phyloP scores from a whole-genome alignment of 2,113 vertebrate species.

The Notechis scutatus region DNA sequence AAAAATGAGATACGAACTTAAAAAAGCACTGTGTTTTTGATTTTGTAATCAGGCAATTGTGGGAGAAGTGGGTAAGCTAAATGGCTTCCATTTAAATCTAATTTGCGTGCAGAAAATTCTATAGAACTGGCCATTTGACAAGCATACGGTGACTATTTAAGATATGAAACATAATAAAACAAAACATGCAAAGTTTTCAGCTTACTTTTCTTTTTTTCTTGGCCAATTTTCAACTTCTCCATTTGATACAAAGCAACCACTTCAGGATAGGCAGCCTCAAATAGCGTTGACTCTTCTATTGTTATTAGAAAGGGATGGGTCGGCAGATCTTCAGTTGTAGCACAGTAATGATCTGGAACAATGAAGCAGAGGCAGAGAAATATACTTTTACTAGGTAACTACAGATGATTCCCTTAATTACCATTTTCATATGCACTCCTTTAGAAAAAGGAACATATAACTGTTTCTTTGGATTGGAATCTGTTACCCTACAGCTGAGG shows the following conservation, averaged over 20 bases:
- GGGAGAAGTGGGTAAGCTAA: neutral
- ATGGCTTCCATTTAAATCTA: neutral
- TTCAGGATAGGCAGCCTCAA: slow-evolving; percentile 81
- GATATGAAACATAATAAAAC: neutral
- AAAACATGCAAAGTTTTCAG: neutral
- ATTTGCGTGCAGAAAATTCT: neutral
- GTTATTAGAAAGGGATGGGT: slow-evolving; percentile 73
- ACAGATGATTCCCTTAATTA: neutral
- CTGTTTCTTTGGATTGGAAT: neutral
- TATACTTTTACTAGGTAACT: neutral
- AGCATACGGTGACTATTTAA: neutral
- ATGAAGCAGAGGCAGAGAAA: neutral
- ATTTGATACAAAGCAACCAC: slow-evolving; percentile 74
- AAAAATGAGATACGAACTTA: neutral
- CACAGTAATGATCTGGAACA: slow-evolving; percentile 77
- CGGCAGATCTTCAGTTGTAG: slow-evolving; percentile 71
- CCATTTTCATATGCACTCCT: neutral
- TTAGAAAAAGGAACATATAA: neutral
- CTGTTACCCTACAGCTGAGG: neutral
- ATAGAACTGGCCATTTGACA: neutral
- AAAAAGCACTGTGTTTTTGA: neutral
- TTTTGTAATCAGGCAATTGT: neutral
- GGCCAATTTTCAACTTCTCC: slow-evolving; percentile 70
- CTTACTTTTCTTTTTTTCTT: slow-evolving; percentile 83
- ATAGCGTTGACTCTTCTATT: slow-evolving; percentile 82